Evolutionary conservation across 2,888 invertebrate genomes (phyloP).

Genomic region (Rotaria magnacalcarata): DNA sequence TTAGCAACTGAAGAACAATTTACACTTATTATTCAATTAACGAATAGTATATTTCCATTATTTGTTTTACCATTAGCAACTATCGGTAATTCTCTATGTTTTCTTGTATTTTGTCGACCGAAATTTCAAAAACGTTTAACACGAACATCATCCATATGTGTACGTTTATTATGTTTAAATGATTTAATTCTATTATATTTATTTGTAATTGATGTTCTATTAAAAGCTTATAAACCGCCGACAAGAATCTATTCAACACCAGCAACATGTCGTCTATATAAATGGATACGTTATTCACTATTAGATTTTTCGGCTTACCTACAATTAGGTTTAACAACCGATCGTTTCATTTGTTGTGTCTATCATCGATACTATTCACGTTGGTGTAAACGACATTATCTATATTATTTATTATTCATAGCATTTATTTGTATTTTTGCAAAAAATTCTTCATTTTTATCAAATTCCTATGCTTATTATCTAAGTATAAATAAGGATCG

Average conservation of each 20-base stretch:
- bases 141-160: conserved; percentile 6
- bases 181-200: conserved; percentile 4
- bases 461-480: conserved; percentile 5
- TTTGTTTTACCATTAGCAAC: conserved; percentile 34
- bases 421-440: not conserved
- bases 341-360: conserved; percentile 31
- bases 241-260: not conserved
- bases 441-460: not conserved
- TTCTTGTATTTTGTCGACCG: conserved; percentile 22
- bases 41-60: conserved; percentile 30
- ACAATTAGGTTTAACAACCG: conserved; percentile 15
- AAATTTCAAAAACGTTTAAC: conserved; percentile 33
- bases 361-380: conserved; percentile 1
- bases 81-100: conserved; percentile 29
- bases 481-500: not conserved
- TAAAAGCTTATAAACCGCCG: not conserved
- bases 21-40: not conserved
- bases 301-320: conserved; percentile 18
- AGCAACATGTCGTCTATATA: conserved; percentile 9
- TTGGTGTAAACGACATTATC: not conserved
- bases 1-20: not conserved
- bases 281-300: not conserved
- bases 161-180: conserved; percentile 28
- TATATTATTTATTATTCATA: not conserved
- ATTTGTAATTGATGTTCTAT: conserved; percentile 17